Evolutionary conservation across 2,888 invertebrate species (phyloP), one percentile per base, ranked within the genome.

Genomic region (Drosophila mercatorum): DNA sequence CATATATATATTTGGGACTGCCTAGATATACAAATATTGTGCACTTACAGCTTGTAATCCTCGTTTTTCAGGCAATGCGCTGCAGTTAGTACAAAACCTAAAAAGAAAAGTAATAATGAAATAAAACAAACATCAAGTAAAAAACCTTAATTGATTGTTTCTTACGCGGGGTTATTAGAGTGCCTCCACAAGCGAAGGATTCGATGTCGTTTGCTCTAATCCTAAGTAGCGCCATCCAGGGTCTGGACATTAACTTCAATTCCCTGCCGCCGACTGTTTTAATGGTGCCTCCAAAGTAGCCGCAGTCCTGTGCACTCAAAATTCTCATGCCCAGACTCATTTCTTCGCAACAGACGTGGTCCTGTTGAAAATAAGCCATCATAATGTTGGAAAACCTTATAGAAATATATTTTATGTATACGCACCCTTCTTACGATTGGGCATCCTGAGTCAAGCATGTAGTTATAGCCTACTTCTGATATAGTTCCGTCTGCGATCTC

Each of bases 41-140:
- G 5, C 7, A 12, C 72, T 72, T 38, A 77, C 75, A 67, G 28
- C 1, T 44, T 0, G 0, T 11, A 28, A 28, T 5, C 28, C 2
- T 28, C 22, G 22, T 28, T 28, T 28, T 2, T 1, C 8, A 76
- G 31, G n/a, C 77, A 77, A 58, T 77, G 76, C 0, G 77, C 77
- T 22, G 77, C 77, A 0, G 76, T 76, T n/a, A 77, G 31, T 4
- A 77, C 55, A 40, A 52, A 73, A 1, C 73, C 76, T 77, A 2
- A 12, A 0, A 2, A 8, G 0, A 7, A 2, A 34, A 6, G 7
- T 7, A 34, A 31, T 31, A 4, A 34, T 34, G 6, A 34, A 34
- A 34, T 34, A 0, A 34, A 34, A 34, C 31, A 34, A 34, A 6
- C 5, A 28, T 7, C 6, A 31, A 31, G 5, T 34, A 7, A 34